Conservation (phyloP, 2,797 vertebrate genomes). For the Sebastes vulpes region DNA sequence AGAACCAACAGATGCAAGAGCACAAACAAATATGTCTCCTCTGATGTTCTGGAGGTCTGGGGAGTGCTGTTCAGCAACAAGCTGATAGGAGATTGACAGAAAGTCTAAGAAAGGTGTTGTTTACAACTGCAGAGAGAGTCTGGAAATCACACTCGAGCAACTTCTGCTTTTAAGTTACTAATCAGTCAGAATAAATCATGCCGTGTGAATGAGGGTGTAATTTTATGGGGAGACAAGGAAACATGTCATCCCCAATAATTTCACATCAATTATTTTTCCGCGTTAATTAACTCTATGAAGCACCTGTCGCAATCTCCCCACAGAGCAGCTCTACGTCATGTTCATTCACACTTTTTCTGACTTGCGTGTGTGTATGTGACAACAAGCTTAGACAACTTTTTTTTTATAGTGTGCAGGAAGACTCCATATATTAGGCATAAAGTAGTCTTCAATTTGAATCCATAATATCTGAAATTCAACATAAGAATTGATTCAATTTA, state of each 20-base stretch:
- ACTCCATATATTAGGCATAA: not conserved
- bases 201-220: not conserved
- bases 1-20: slow-evolving; percentile 48
- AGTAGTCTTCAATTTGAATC: not conserved
- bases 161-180: slow-evolving; percentile 12
- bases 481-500: not conserved
- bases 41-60: slow-evolving; percentile 45
- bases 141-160: not conserved
- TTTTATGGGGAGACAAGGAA: slow-evolving; percentile 1
- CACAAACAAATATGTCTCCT: slow-evolving; percentile 63
- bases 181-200: slow-evolving; percentile 8
- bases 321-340: slow-evolving; percentile 1
- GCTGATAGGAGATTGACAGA: slow-evolving; percentile 41
- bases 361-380: not conserved
- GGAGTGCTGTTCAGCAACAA: slow-evolving; percentile 30
- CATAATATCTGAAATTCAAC: not conserved
- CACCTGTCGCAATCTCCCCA: slow-evolving; percentile 2
- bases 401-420: not conserved
- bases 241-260: slow-evolving; percentile 12
- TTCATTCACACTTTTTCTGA: slow-evolving; percentile 14
- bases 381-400: not conserved
- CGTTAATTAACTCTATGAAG: slow-evolving; percentile 26
- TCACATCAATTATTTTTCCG: slow-evolving; percentile 20
- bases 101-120: slow-evolving; percentile 33
- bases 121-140: slow-evolving; percentile 17